These are phyloP conservation scores for Standfussiana lucernea DNA, from an alignment of 2,888 invertebrate genomes.

Conservation along the genomic window DNA sequence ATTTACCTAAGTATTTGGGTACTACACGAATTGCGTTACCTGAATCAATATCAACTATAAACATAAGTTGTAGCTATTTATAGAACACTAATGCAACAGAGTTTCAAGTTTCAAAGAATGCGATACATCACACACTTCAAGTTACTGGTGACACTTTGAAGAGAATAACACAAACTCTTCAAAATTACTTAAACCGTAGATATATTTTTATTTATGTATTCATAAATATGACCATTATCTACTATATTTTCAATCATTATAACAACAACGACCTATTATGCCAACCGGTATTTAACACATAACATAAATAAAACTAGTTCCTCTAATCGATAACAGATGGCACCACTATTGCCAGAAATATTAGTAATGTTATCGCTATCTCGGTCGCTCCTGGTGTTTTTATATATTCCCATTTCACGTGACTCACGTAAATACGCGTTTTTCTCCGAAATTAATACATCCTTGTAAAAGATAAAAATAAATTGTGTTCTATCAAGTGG, in stretches of 20 bases:
- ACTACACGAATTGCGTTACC: not conserved
- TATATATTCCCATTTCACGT: slow-evolving; percentile 12
- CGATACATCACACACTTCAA: not conserved
- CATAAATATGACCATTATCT: not conserved
- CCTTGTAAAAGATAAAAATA: not conserved
- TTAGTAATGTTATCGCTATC: slow-evolving; percentile 21
- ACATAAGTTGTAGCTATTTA: not conserved
- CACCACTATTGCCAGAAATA: slow-evolving; percentile 21
- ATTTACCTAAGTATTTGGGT: not conserved
- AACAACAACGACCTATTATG: not conserved
- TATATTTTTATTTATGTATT: not conserved
- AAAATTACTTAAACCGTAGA: not conserved
- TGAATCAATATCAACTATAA: not conserved
- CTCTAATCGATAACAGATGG: slow-evolving; percentile 35
- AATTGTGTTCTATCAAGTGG: fast-evolving
- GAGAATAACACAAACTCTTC: not conserved
- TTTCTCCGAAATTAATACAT: not conserved
- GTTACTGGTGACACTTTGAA: not conserved
- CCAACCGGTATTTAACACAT: slow-evolving; percentile 1
- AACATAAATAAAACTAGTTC: slow-evolving; percentile 21
- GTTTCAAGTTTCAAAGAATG: not conserved
- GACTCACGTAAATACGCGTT: not conserved
- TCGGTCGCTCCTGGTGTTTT: slow-evolving; percentile 12
- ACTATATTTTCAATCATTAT: not conserved
- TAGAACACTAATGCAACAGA: not conserved